Evolutionary conservation across 2,113 vertebrate species (phyloP), one percentile per base, ranked within the genome.

Genomic region (Clarias batrachus): DNA sequence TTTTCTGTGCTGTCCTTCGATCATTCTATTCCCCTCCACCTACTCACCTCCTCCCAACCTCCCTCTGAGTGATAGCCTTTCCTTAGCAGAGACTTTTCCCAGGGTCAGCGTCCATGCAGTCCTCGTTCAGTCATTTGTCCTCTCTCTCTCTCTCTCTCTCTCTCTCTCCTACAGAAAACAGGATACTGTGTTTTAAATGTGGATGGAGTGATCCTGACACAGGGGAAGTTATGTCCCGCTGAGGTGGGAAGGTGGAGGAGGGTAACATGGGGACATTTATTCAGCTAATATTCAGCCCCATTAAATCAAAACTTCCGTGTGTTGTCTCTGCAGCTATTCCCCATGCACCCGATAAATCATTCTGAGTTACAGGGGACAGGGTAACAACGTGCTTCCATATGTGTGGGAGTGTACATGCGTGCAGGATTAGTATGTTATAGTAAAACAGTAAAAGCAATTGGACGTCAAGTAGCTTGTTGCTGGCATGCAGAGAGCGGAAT

Each of bases 81-180:
- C 95, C 93, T 88, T 89, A 91, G 91, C 93, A 93, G 89, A 92
- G 89, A 94, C 91, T 85, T 91, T 94, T 95, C 93, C 94, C 93
- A 89, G 91, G 92, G 93, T 94, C 92, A 90, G 84, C 91, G 90
- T 93, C 91, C 91, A 91, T 87, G 88, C 89, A 91, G 87, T 65
- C 63, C 54, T 84, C 27, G 30, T 90, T 93, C 85, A 78, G 91
- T 92, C 88, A 93, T 92, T 93, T 91, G 91, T 87, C 88, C 87
- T 89, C 84, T 91, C 90, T 84, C 87, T 63, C 59, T 89, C 87
- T 89, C 84, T 91, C 90, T 84, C 87, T 63, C 59, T 89, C 90
- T 19, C 57, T 63, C 59, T 23, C 63, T 57, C 30, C 9, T 71
- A 54, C 70, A 60, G n/a, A 89, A 93, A 94, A 95, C 92, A 95